Base-by-base conservation (phyloP, 2,888 invertebrate genomes). In the Lithosia quadra region DNA sequence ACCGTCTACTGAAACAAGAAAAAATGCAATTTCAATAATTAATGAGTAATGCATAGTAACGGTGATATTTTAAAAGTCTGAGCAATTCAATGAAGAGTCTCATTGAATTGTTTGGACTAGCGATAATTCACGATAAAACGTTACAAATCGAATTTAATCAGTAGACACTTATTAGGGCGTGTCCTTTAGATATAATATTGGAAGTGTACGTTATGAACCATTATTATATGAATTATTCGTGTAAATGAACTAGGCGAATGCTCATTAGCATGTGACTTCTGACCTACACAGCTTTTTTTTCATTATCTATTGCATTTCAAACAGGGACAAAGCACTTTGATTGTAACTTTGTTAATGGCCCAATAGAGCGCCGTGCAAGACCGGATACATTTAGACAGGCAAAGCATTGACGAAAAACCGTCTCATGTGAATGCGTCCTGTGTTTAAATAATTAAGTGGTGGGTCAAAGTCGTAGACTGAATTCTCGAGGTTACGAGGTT, bases 1-100 rank as follows among this genome's bases (percentile, higher is more conserved):
- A 65, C 76, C 80, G 67, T 82, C 82, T 57, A 82, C 92, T 90
- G 83, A 62, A 87, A 89, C 69, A 36, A 1, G 9, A 60, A 33
- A 59, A 43, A 43, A 28, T 28, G 11, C 22, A 18, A 61, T 60
- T 60, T 60, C 1, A 15, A 22, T 22, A 4, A 1, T 39, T 15
- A 22, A 9, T 39, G 10, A 60, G 39, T n/a, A n/a, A 49, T 49
- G 49, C n/a, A n/a, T 49, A 49, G 15, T 49, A 56, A 28, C 11
- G 15, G 28, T 56, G 24, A 28, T 24, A 56, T 7, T 28, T 56
- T 28, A n/a, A 9, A 8, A 24, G 28, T 56, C 24, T 28, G 24
- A 24, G 56, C 24, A 56, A n/a, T n/a, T n/a, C n/a, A n/a, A 56
- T 56, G 28, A 18, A 8, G 56, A 15, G 13, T 56, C 24, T 56